Percentiles rank a stretch among this genome's conserved stretches.
Evolutionary conservation across 2,888 invertebrate species (phyloP).

Genomic region (Asteroscopus sphinx): DNA sequence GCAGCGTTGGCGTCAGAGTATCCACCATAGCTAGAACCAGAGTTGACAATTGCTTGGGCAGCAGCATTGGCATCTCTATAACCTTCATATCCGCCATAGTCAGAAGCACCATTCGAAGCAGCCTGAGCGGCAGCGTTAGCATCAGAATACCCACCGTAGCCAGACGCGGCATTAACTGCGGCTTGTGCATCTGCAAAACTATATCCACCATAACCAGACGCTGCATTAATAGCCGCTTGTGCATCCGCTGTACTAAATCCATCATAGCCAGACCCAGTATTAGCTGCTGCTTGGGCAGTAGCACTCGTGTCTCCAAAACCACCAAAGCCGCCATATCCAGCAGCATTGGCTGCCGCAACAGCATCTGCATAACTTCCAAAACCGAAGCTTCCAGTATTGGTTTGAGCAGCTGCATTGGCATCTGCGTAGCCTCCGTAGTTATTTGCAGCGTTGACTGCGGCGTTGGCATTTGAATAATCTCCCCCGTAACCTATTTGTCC

Average conservation of each 20-base stretch:
- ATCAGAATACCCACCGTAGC: constrained; percentile 27
- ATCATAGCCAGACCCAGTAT: neutral
- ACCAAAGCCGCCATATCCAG: constrained; percentile 9
- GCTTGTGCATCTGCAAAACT: constrained; percentile 14
- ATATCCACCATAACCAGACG: neutral
- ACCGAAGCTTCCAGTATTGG: no score
- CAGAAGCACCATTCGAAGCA: neutral
- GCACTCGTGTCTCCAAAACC: constrained; percentile 12
- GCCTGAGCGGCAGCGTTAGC: constrained; percentile 24
- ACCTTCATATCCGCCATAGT: constrained; percentile 21
- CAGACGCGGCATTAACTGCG: constrained; percentile 21
- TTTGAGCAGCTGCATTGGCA: constrained; percentile 24
- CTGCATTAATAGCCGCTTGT: no score
- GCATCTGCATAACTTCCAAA: constrained; percentile 3
- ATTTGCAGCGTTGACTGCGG: constrained; percentile 21
- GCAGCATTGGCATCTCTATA: constrained; percentile 1
- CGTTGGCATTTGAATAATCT: constrained; percentile 24
- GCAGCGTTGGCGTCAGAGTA: constrained; percentile 1
- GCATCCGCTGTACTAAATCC: neutral
- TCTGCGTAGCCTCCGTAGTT: constrained; percentile 14
- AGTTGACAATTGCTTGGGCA: constrained; percentile 9
- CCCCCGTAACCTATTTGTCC: constrained; percentile 12
- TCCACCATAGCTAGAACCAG: constrained; percentile 9
- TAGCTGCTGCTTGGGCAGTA: constrained; percentile 26
- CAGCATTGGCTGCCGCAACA: constrained; percentile 16